Base-by-base conservation (phyloP, 1,140 invertebrate genomes). In the Plodia interpunctella region DNA sequence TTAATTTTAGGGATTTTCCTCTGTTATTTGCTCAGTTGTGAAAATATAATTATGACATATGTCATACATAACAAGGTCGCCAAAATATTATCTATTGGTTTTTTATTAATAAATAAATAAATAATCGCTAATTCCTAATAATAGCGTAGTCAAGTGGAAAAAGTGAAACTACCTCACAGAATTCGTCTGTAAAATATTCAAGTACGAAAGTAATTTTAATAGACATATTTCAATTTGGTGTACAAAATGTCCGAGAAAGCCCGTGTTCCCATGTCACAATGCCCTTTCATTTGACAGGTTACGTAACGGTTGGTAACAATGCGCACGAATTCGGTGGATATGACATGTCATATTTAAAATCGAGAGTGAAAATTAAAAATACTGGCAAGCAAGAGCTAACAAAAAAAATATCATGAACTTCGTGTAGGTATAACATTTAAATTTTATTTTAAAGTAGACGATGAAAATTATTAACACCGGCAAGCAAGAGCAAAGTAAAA, bases 251-350 rank as follows among this genome's bases (percentile, higher is more conserved):
- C 18, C 53, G 62, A 65, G 66, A 68, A 68, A 68, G 62, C 66
- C 49, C 28, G 15, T 38, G 59, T 68, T 68, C 66, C 60, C 66
- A 68, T 62, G 50, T 65, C 59, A 68, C 62, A 68, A 65, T 65
- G 57, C 38, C 38, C 38, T 44, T 44, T 44, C 38, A 44, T 44
- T 44, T 44, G 38, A 15, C 38, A 3, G 13, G 38, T 44, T 44
- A 10, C 38, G 38, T 44, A 44, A 44, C 38, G n/a, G n/a, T n/a
- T n/a, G n/a, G 5, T 5, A 17, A 44, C 38, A 44, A 17, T 44
- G 38, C 38, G 38, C 38, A 44, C 13, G 38, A 44, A 15, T 44
- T 44, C 6, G 3, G 38, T 15, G 38, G 38, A 44, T 44, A 17
- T 15, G 38, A n/a, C n/a, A 44, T 44, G 10, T 44, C 9, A 15